Evolutionary conservation across 2,113 vertebrate species (phyloP).

Genomic region (Caranx melampygus): DNA sequence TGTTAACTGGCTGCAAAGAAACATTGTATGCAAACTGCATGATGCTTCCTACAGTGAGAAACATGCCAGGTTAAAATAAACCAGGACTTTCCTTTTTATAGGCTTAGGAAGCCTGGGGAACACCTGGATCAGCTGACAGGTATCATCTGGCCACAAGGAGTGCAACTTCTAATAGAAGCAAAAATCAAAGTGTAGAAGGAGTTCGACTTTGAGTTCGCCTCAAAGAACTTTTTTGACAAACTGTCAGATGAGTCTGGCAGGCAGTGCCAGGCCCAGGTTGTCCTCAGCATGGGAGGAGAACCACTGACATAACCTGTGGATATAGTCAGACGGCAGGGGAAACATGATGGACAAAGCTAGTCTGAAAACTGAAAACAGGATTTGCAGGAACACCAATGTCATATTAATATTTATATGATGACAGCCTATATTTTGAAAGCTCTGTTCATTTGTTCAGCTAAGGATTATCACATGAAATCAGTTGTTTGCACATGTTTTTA

Average conservation of each 20-base stretch:
- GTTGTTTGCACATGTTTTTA: not conserved
- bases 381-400: not conserved
- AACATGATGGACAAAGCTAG: not conserved
- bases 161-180: not conserved
- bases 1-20: too few species aligned
- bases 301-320: slow-evolving; percentile 4
- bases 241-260: slow-evolving; percentile 18
- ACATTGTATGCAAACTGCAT: not conserved
- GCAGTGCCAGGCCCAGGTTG: not conserved
- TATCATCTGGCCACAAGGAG: not conserved
- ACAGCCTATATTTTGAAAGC: not conserved
- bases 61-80: not conserved
- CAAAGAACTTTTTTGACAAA: slow-evolving; percentile 19
- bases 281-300: not conserved
- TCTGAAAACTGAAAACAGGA: not conserved
- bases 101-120: not conserved
- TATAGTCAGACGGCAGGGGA: not conserved
- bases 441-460: not conserved
- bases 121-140: slow-evolving; percentile 5
- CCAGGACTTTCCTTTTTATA: not conserved
- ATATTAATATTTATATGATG: not conserved
- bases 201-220: slow-evolving; percentile 4
- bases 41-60: not conserved
- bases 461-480: not conserved
- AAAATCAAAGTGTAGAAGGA: not conserved